Evolutionary conservation across 1,140 invertebrate species (phyloP), one percentile per base, ranked within the genome.

Genomic region (Achatina immaculata): DNA sequence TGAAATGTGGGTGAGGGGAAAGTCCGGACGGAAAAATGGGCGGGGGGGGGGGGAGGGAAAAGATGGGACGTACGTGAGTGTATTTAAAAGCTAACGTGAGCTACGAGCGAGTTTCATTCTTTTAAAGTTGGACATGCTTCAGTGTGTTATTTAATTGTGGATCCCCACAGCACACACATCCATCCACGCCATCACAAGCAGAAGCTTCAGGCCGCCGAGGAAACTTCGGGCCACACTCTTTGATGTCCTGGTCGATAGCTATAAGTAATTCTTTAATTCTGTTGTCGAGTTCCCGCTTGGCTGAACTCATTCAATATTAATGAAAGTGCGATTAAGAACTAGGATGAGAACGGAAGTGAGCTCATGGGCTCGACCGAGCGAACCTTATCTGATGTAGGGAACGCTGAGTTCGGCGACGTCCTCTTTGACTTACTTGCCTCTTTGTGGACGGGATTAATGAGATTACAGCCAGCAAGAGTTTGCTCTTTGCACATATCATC

Each of bases 261-360:
- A 71, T 80, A 80, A 80, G 78, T 80, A 80, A 80, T 72, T 80
- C 78, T 80, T 80, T 80, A 80, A 80, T 80, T 71, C 78, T 40
- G 66, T 80, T 80, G 78, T 80, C 72, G 58, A 45, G 34, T 69
- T 58, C 2, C 0, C 68, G 78, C 78, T 7, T 24, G 43, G 58
- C 42, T 55, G 78, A 21, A 11, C 31, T n/a, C 62, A 48, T 55
- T 48, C 66, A 80, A 72, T 34, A 80, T 80, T 71, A 34, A 80
- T 80, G 78, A 42, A 51, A 48, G 68, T 36, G 68, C 78, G 42
- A 78, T 78, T 78, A 78, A 45, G 24, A 38, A 40, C 58, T 14
- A 40, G 7, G 9, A 14, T 16, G 0, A 42, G 24, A 43, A 24
- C 65, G 76, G 65, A 78, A 48, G 65, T 34, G 42, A 31, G 43